Conservation (phyloP, 2,797 vertebrate species). For the Crax fasciolata region DNA sequence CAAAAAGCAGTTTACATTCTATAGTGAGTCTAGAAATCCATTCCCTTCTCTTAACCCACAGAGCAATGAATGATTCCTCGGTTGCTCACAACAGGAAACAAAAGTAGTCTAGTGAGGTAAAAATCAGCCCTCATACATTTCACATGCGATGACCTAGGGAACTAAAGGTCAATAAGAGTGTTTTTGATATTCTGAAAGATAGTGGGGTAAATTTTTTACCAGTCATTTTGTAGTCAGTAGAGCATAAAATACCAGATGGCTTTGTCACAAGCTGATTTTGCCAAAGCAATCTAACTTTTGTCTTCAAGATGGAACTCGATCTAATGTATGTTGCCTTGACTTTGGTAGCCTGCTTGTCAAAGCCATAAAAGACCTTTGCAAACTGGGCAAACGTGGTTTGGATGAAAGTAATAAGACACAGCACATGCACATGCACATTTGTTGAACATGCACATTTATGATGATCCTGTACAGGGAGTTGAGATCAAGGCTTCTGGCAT, state of each 20-base stretch:
- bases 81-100: neutral
- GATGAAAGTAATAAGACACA: fast-evolving
- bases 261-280: neutral
- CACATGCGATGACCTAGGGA: neutral
- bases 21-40: neutral
- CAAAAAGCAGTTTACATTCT: neutral
- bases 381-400: fast-evolving
- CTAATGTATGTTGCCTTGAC: neutral
- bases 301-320: neutral
- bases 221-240: neutral
- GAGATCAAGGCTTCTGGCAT: neutral
- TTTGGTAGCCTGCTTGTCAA: neutral
- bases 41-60: neutral
- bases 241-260: neutral
- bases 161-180: neutral
- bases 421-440: too few species aligned
- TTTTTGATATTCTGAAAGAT: neutral
- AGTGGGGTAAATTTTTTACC: neutral
- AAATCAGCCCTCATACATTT: neutral
- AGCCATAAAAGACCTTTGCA: neutral
- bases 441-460: fast-evolving
- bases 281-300: neutral
- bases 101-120: neutral
- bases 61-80: neutral
- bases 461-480: fast-evolving